Evolutionary conservation across 2,797 vertebrate genomes (phyloP).

Genomic region (Denticeps clupeoides): DNA sequence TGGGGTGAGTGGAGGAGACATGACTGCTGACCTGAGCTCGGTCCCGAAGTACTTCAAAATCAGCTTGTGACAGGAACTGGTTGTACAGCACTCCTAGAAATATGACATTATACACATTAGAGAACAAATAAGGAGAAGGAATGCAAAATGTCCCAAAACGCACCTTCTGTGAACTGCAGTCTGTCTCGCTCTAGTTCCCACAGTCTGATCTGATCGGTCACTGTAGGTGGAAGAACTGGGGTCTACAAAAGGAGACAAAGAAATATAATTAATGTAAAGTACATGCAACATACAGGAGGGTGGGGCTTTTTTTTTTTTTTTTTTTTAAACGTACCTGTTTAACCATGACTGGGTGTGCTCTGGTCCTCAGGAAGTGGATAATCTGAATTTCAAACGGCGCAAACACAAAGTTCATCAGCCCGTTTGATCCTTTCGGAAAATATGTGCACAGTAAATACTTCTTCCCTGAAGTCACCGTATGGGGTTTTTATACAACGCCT

Average conservation of each 20-base stretch:
- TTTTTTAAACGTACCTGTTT: slow-evolving; percentile 60
- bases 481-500: too few species aligned
- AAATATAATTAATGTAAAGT: background rate
- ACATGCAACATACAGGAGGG: too few species aligned
- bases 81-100: slow-evolving; percentile 78
- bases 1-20: background rate
- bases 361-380: slow-evolving; percentile 80
- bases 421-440: too few species aligned
- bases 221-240: slow-evolving; percentile 75
- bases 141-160: too few species aligned
- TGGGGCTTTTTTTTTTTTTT: too few species aligned
- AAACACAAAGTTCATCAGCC: background rate
- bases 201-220: slow-evolving; percentile 81
- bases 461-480: too few species aligned
- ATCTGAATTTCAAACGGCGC: slow-evolving; percentile 52
- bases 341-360: slow-evolving; percentile 80
- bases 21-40: slow-evolving; percentile 61
- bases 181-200: slow-evolving; percentile 87
- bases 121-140: background rate
- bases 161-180: slow-evolving; percentile 80
- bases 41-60: slow-evolving; percentile 81
- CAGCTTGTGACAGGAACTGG: slow-evolving; percentile 86
- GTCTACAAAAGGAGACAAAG: slow-evolving; percentile 44
- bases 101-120: too few species aligned
- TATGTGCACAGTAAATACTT: background rate